Evolutionary conservation across 2,888 invertebrate genomes (phyloP).

Genomic region (Watsonalla binaria): DNA sequence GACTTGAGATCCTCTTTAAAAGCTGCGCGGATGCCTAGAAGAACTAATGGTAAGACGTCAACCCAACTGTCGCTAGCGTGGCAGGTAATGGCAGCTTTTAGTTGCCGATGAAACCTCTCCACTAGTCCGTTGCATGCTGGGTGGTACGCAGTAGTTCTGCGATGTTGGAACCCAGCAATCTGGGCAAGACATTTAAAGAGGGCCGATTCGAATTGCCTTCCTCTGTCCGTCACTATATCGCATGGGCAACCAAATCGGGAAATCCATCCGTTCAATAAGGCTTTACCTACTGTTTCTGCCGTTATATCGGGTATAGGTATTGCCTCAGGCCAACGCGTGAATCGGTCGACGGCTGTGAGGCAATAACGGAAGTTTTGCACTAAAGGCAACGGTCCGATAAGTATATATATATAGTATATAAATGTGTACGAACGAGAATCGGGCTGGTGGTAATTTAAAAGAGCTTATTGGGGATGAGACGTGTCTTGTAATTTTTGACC

Average conservation of each 20-base stretch:
- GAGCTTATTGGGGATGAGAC: not conserved
- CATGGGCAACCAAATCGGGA: not conserved
- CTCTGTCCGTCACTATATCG: no score
- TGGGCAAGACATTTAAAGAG: slow-evolving; percentile 13
- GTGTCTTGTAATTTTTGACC: not conserved
- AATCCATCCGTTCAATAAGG: slow-evolving; percentile 28
- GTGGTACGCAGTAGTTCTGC: slow-evolving; percentile 11
- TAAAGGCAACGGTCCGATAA: no score
- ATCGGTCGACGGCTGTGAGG: no score
- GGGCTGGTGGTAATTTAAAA: not conserved
- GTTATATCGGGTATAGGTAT: slow-evolving; percentile 32
- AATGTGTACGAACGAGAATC: not conserved
- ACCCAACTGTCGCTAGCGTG: slow-evolving; percentile 10
- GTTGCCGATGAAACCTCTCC: slow-evolving; percentile 32
- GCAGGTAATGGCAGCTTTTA: slow-evolving; percentile 39
- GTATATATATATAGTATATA: no score
- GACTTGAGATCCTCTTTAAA: slow-evolving; percentile 24
- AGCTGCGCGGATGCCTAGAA: slow-evolving; percentile 17
- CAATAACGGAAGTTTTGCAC: no score
- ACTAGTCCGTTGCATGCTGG: slow-evolving; percentile 20
- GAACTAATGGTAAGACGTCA: slow-evolving; percentile 13
- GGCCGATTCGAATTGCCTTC: slow-evolving; percentile 8
- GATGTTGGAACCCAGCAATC: slow-evolving; percentile 15
- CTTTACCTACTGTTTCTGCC: slow-evolving; percentile 39
- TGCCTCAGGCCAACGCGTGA: slow-evolving; percentile 23